These are phyloP conservation scores for Tonatia bakeri DNA, from an alignment of 2,113 vertebrate species.

Conservation along the genomic window DNA sequence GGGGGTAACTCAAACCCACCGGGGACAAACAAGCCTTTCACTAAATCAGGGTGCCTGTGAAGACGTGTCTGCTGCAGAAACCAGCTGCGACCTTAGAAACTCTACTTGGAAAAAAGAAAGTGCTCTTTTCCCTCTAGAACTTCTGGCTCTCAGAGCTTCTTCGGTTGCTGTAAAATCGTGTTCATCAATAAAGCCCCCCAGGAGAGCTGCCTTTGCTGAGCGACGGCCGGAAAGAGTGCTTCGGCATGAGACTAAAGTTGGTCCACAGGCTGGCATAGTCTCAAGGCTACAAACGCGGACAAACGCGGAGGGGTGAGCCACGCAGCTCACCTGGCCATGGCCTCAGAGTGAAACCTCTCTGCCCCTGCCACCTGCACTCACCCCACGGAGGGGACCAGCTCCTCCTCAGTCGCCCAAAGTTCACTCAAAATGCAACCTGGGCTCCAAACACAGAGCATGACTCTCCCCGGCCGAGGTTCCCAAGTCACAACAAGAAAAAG, in stretches of 20 bases:
- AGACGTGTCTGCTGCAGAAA: not conserved
- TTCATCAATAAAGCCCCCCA: conserved; percentile 13
- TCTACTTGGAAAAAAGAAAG: not conserved
- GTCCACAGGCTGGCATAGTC: not conserved
- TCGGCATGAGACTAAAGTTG: not conserved
- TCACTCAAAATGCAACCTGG: accelerated
- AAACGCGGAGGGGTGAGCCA: not conserved
- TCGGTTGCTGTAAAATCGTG: conserved; percentile 28
- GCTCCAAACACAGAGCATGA: not conserved
- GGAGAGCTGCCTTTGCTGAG: not conserved
- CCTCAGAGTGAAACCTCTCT: not conserved
- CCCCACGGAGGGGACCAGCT: accelerated
- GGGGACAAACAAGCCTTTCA: accelerated
- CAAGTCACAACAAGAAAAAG: not conserved
- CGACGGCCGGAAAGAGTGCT: not conserved
- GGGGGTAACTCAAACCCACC: not conserved
- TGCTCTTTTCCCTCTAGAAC: not conserved
- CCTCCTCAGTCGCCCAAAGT: not conserved
- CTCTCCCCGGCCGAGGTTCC: not conserved
- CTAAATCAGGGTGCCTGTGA: not conserved
- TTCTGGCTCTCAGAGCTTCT: not conserved
- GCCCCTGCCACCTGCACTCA: accelerated
- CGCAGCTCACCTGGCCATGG: accelerated
- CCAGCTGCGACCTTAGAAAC: not conserved
- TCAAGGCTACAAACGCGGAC: not conserved